Base-by-base conservation (phyloP, 1,140 invertebrate genomes). In the Homalodisca vitripennis region DNA sequence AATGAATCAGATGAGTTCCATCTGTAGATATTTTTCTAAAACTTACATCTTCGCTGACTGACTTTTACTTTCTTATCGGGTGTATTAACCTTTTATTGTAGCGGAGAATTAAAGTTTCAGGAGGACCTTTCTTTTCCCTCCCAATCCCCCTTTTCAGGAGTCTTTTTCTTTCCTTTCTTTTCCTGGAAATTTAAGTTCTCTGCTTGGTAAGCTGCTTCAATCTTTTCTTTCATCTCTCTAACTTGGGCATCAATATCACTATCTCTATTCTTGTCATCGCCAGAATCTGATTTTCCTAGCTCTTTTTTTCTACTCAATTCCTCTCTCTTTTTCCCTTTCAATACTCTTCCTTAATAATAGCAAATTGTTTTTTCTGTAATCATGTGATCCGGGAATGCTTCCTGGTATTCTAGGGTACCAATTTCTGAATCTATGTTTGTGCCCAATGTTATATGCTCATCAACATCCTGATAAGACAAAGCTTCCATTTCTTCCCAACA, bases 151-250 rank as follows among this genome's bases (percentile, higher is more conserved):
- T 47, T 74, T 74, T 17, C 70, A 2, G 2, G 65, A 60, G 48
- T 74, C 70, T n/a, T n/a, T n/a, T n/a, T n/a, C n/a, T n/a, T n/a
- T n/a, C n/a, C n/a, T n/a, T n/a, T n/a, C n/a, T 55, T 67, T 73
- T 6, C 55, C 55, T 3, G 55, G 55, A 10, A 26, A 60, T 60
- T 60, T 60, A 6, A 60, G 27, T 24, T 60, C n/a, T n/a, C 55
- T 22, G 55, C 55, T 27, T 60, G 22, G 26, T 60, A 60, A 27
- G 55, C 55, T 68, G 46, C 62, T 46, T 73, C 68, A 60, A 67
- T 60, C 70, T 71, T 72, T 70, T 70, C 60, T 70, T 75, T 70
- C 20, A 70, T 34, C 65, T 72, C 68, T 73, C 72, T 51, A 70
- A 74, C 69, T 70, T 75, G 65, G 20, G 70, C 26, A 53, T 70